Base-by-base conservation (phyloP, 2,888 invertebrate species). In the Drosophila anceps region DNA sequence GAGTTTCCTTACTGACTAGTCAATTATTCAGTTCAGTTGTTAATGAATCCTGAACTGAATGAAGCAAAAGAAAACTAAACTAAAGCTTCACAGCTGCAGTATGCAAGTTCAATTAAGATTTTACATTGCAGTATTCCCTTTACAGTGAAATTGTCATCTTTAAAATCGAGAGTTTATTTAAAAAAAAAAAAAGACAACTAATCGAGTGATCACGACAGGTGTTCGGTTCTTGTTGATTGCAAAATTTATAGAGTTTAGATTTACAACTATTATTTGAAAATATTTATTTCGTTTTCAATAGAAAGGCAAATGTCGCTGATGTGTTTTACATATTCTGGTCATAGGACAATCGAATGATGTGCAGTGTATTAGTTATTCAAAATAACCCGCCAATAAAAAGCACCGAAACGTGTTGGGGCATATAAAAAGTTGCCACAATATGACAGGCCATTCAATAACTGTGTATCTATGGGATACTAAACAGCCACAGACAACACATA, bases 371-470 rank as follows among this genome's bases (percentile, higher is more conserved):
- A 79, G 70, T 70, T 70, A 75, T 75, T 79, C 68, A 76, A 65
- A 76, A 75, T 59, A 64, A 33, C 41, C 27, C 43, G 58, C 50
- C 62, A 76, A 86, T 85, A 85, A 82, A 86, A 87, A 63, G 48
- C 64, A 69, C 58, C 64, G 76, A 69, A 69, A 84, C 82, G 79
- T 84, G 84, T 73, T 88, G 81, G 72, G 70, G 71, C 74, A 87
- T 81, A 87, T 73, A 84, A 84, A 81, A 89, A 75, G 69, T 74
- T 73, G 84, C 81, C 81, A 88, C 88, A 68, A 76, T 82, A 82
- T 88, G 88, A 88, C 88, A 79, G 88, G 73, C 72, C 67, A 81
- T 90, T 88, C 82, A 85, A 88, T 90, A 84, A 73, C 82, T 73
- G 73, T 68, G 69, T 84, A 77, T 81, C 62, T 68, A 65, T 79